These are phyloP conservation scores for Syrrhaptes paradoxus DNA, from an alignment of 2,113 vertebrate genomes.

Conservation along the genomic window DNA sequence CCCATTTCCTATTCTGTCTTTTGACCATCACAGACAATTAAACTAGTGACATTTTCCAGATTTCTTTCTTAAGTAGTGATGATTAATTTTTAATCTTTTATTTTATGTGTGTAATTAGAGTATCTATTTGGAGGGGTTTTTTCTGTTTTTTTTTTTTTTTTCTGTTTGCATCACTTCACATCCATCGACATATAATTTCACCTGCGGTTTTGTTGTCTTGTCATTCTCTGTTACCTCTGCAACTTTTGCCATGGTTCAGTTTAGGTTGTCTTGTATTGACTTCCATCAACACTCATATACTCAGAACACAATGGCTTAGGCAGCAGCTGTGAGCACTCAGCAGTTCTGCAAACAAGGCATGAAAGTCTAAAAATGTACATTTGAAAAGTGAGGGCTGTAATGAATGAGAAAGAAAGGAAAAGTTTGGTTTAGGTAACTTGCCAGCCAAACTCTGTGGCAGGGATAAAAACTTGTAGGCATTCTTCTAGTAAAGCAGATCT, in stretches of 20 bases:
- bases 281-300: background rate
- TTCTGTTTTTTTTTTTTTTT: background rate
- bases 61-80: background rate
- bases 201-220: background rate
- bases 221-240: background rate
- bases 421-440: constrained; percentile 24
- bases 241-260: background rate
- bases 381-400: background rate
- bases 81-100: background rate
- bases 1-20: background rate
- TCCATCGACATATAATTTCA: background rate
- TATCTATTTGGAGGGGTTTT: background rate
- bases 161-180: background rate
- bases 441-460: background rate
- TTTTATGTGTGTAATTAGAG: background rate
- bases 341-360: background rate
- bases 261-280: background rate
- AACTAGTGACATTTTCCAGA: background rate
- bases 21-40: background rate
- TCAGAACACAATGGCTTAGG: background rate
- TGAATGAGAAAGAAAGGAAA: background rate
- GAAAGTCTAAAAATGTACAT: background rate
- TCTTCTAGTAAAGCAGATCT: background rate
- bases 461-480: background rate
- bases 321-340: constrained; percentile 17